Evolutionary conservation across 2,113 vertebrate species (phyloP).

Genomic region (Bungarus multicinctus): DNA sequence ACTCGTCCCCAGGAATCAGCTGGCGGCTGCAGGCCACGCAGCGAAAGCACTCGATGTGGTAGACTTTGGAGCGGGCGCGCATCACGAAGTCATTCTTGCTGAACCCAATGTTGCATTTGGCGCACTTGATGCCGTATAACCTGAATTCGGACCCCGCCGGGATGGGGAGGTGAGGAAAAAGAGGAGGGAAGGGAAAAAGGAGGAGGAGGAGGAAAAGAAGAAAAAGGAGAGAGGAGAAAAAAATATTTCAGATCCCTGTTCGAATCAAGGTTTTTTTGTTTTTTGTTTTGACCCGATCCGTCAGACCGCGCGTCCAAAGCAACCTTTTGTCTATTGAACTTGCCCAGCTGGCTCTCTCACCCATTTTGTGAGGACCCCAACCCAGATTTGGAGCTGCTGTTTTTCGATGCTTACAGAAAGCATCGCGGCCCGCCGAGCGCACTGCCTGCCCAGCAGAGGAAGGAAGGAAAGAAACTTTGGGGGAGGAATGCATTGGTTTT

Average conservation of each 20-base stretch:
- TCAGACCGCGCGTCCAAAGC: neutral
- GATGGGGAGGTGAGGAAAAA: slow-evolving; percentile 6
- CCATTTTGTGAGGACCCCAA: neutral
- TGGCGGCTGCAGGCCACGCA: slow-evolving; percentile 98
- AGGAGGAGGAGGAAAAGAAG: neutral
- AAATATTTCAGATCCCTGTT: neutral
- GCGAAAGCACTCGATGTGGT: slow-evolving; percentile 98
- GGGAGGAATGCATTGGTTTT: neutral
- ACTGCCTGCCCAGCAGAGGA: neutral
- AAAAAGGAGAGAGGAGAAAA: neutral
- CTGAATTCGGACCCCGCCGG: slow-evolving; percentile 64
- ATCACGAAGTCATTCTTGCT: slow-evolving; percentile 99
- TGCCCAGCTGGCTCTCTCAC: neutral
- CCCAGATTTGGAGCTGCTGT: neutral
- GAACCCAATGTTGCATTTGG: slow-evolving; percentile 98
- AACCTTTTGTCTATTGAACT: neutral
- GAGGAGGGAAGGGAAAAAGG: neutral
- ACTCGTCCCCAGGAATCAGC: slow-evolving; percentile 97
- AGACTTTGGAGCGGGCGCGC: slow-evolving; percentile 94
- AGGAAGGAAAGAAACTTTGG: neutral
- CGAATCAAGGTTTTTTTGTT: neutral
- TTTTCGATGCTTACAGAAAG: neutral
- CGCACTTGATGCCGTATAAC: slow-evolving; percentile 97
- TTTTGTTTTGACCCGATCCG: neutral
- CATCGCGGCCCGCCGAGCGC: neutral